These are phyloP conservation scores for Nycteola revayana DNA, from an alignment of 2,888 invertebrate genomes.

Conservation along the genomic window DNA sequence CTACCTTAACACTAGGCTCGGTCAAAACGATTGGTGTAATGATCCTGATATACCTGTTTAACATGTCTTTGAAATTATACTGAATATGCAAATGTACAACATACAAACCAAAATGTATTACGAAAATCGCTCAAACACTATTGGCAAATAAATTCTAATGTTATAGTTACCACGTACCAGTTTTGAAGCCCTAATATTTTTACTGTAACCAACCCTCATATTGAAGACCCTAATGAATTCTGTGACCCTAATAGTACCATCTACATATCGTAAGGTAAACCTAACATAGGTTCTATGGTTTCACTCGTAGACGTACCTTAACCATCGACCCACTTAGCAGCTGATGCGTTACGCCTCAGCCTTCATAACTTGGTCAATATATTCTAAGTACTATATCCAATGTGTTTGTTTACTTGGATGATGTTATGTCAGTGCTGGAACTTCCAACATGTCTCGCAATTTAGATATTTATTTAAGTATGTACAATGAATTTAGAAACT, in stretches of 20 bases:
- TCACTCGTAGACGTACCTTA: slow-evolving; percentile 40
- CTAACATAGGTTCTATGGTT: slow-evolving; percentile 48
- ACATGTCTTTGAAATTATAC: slow-evolving; percentile 27
- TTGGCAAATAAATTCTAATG: no score
- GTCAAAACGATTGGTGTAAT: slow-evolving; percentile 33
- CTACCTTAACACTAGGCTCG: slow-evolving; percentile 37
- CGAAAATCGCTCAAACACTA: no score
- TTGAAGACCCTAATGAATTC: no score
- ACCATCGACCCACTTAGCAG: slow-evolving; percentile 48
- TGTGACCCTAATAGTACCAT: no score
- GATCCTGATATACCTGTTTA: slow-evolving; percentile 39
- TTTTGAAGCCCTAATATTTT: no score
- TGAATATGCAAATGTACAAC: slow-evolving; percentile 12
- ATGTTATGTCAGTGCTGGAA: background rate
- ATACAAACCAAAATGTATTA: no score
- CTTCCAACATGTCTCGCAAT: background rate
- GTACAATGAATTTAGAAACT: no score
- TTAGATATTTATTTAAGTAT: no score
- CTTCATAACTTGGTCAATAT: slow-evolving; percentile 41
- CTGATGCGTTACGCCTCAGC: slow-evolving; percentile 44
- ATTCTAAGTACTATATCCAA: slow-evolving; percentile 7
- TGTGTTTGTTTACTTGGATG: background rate
- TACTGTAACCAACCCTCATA: no score
- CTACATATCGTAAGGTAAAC: no score
- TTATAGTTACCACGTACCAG: no score